These are phyloP conservation scores for Euzophera pinguis DNA, from an alignment of 2,888 invertebrate species.

Conservation along the genomic window DNA sequence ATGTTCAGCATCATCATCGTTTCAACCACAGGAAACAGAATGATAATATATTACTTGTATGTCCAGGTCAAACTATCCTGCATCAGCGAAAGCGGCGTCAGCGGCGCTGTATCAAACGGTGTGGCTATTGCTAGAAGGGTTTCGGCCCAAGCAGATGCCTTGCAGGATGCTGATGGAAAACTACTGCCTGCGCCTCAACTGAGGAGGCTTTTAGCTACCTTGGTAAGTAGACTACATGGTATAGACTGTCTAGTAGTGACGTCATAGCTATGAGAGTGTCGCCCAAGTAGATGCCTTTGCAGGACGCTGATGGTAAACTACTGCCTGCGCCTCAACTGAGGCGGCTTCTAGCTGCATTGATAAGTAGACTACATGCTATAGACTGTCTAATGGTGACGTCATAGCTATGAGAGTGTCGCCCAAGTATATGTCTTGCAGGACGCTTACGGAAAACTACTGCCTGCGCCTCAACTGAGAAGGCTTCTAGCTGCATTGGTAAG, in stretches of 20 bases:
- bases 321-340: constrained; percentile 87
- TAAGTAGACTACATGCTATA: constrained; percentile 36
- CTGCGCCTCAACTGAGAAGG: constrained; percentile 86
- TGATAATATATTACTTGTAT: not conserved
- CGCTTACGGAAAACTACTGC: constrained; percentile 89
- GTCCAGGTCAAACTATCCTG: constrained; percentile 67
- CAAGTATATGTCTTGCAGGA: constrained; percentile 75
- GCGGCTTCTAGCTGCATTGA: constrained; percentile 87
- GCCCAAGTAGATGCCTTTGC: constrained; percentile 65
- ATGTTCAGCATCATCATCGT: too few species aligned
- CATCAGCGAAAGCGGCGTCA: constrained; percentile 53
- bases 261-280: constrained; percentile 83
- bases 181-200: constrained; percentile 87
- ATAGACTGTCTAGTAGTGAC: constrained; percentile 63
- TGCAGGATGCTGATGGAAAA: constrained; percentile 87
- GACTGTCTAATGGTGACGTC: constrained; percentile 73
- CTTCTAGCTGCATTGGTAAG: constrained; percentile 87
- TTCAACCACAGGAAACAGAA: too few species aligned
- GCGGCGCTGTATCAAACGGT: constrained; percentile 81
- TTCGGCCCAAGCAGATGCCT: constrained; percentile 62
- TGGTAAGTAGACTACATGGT: constrained; percentile 65
- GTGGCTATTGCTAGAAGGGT: constrained; percentile 86
- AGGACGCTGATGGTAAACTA: constrained; percentile 88
- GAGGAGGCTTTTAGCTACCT: constrained; percentile 86
- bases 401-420: constrained; percentile 82